These are phyloP conservation scores for Dynastes hyllus DNA, from an alignment of 2,888 invertebrate species.

Conservation along the genomic window DNA sequence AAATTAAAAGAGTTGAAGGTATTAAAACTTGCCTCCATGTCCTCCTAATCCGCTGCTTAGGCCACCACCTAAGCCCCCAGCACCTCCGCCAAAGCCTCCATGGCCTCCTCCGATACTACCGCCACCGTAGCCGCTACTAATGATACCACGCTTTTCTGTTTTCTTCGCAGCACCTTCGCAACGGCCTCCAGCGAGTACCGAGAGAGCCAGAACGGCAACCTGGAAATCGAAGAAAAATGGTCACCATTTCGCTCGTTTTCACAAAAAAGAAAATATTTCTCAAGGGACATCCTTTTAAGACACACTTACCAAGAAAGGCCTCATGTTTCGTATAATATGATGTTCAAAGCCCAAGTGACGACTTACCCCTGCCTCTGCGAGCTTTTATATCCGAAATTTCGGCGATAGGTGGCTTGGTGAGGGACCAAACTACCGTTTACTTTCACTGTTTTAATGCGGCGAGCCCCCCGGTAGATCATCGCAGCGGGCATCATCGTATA, in stretches of 20 bases:
- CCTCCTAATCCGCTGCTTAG: conserved; percentile 43
- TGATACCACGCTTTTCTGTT: conserved; percentile 54
- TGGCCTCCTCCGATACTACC: conserved; percentile 47
- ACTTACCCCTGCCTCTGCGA: conserved; percentile 54
- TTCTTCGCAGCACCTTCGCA: conserved; percentile 55
- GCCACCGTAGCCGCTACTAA: conserved; percentile 54
- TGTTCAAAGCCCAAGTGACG: conserved; percentile 58
- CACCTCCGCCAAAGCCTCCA: conserved; percentile 46
- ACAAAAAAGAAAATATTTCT: not conserved
- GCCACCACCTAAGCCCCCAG: conserved; percentile 45
- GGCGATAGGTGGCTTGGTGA: conserved; percentile 53
- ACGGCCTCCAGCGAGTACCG: conserved; percentile 56
- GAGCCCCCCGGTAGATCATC: conserved; percentile 19
- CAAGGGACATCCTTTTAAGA: not conserved
- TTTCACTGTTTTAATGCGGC: conserved; percentile 39
- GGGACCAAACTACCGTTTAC: conserved; percentile 49
- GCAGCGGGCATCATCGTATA: conserved; percentile 18
- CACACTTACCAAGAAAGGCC: conserved; percentile 53
- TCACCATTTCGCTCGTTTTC: not conserved
- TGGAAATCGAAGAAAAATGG: conserved; percentile 56
- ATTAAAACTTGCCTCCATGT: conserved; percentile 29
- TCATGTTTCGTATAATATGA: conserved; percentile 55
- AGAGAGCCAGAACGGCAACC: conserved; percentile 62
- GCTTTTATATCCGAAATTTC: conserved; percentile 56
- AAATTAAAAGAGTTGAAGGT: not conserved